Conservation (phyloP, 2,113 vertebrate genomes). For the Cavia porcellus region DNA sequence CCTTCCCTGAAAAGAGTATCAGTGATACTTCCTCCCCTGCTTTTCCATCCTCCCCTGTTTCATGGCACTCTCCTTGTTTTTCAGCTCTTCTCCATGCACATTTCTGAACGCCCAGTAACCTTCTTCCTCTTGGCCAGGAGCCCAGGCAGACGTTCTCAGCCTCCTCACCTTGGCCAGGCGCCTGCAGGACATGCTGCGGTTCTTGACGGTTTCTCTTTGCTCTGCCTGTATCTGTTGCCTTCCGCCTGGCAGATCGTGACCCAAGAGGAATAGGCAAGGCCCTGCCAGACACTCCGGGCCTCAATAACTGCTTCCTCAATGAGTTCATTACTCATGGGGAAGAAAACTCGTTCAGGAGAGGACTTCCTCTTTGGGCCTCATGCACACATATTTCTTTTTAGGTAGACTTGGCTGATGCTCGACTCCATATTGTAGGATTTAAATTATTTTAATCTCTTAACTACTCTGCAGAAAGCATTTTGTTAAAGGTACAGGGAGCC, state of each 20-base stretch:
- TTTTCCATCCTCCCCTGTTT: constrained; percentile 3
- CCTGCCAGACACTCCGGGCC: background rate
- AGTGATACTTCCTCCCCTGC: background rate
- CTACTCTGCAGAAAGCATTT: background rate
- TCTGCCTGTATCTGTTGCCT: background rate
- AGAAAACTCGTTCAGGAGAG: background rate
- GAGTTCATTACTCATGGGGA: background rate
- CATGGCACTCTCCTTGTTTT: background rate
- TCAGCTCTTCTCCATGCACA: background rate
- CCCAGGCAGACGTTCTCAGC: constrained; percentile 49
- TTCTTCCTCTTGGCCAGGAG: constrained; percentile 48
- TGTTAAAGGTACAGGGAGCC: background rate
- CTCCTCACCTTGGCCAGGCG: constrained; percentile 17
- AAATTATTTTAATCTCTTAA: constrained; percentile 26
- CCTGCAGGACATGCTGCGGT: constrained; percentile 42
- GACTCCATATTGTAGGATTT: background rate
- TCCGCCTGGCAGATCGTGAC: constrained; percentile 36
- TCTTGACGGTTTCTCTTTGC: constrained; percentile 57
- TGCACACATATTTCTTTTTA: background rate
- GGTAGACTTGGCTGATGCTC: background rate
- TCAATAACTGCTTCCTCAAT: constrained; percentile 13
- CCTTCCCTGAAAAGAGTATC: background rate
- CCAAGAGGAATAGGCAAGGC: background rate
- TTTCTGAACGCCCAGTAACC: constrained; percentile 4
- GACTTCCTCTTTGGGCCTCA: background rate